These are phyloP conservation scores for Enoplosus armatus DNA, from an alignment of 2,797 vertebrate genomes.

Conservation along the genomic window DNA sequence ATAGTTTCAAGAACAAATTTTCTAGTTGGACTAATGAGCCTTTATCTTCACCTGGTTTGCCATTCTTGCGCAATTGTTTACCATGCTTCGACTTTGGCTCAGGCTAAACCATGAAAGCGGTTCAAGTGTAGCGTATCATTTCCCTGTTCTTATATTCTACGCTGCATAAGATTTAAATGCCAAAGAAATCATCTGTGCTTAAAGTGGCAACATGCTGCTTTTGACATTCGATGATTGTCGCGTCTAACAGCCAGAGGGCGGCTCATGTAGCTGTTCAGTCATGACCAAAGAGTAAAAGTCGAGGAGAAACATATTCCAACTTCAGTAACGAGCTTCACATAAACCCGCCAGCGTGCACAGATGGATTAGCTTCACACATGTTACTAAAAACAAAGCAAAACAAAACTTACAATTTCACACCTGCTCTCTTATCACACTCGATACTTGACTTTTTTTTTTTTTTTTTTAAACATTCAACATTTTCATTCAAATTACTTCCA, in stretches of 20 bases:
- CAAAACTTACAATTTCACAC: neutral
- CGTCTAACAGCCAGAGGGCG: slow-evolving; percentile 5
- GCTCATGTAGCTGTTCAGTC: neutral
- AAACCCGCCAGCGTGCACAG: neutral
- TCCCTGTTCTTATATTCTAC: neutral
- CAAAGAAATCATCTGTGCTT: neutral
- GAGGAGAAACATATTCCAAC: neutral
- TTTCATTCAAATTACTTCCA: neutral
- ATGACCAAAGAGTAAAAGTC: neutral
- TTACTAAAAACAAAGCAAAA: neutral
- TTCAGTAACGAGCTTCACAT: neutral
- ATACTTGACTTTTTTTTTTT: neutral
- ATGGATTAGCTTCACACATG: neutral
- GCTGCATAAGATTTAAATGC: slow-evolving; percentile 29
- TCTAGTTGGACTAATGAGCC: neutral
- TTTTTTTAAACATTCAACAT: neutral
- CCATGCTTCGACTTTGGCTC: neutral
- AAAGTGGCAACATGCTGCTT: slow-evolving; percentile 20
- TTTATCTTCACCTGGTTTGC: neutral
- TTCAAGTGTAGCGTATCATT: neutral
- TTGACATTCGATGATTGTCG: slow-evolving; percentile 14
- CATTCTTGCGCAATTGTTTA: neutral
- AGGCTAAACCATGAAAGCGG: slow-evolving; percentile 2
- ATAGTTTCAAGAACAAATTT: neutral
- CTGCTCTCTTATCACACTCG: neutral